Base-by-base conservation (phyloP, 2,888 invertebrate species). In the Napeogenes inachia region DNA sequence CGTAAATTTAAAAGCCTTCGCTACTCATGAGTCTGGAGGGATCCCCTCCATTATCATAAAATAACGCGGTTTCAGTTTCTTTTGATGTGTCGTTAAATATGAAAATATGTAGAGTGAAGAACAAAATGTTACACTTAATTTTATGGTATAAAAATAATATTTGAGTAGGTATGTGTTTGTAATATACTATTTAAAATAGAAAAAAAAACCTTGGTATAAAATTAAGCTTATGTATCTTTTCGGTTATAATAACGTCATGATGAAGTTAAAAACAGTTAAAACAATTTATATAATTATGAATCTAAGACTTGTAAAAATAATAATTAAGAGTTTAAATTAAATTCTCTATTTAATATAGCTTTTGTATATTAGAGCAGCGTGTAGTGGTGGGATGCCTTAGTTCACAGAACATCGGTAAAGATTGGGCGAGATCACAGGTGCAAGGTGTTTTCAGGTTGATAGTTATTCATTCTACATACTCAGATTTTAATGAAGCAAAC, bases 1-100 rank as follows among this genome's bases (percentile, higher is more conserved):
- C 85, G 80, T 88, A 89, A 88, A 87, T 88, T 87, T 87, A 86
- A 89, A 86, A 87, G 88, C 83, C 81, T 87, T 78, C 80, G 74
- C 79, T 80, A 82, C 80, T 80, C 75, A 77, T 74, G 76, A 75
- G 81, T 78, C 79, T 80, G 78, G 75, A 74, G 79, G 78, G 73
- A 75, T 76, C 77, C 79, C 82, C 79, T 79, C 87, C 87, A 89
- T 89, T 89, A 89, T 84, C 89, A 89, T 89, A 89, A 89, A 89
- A 85, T 88, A 82, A 85, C 84, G 77, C 77, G 80, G 81, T 88
- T 85, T 85, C 87, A 87, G 87, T 87, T 89, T 88, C 88, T 86
- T 87, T 87, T 89, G 86, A 87, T 88, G 87, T 85, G 83, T 82
- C 84, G 74, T 85, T 85, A 85, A 84, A 85, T 82, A 84, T 80